These are phyloP conservation scores for Coracopsis vasa DNA, from an alignment of 2,113 vertebrate genomes.

Conservation along the genomic window DNA sequence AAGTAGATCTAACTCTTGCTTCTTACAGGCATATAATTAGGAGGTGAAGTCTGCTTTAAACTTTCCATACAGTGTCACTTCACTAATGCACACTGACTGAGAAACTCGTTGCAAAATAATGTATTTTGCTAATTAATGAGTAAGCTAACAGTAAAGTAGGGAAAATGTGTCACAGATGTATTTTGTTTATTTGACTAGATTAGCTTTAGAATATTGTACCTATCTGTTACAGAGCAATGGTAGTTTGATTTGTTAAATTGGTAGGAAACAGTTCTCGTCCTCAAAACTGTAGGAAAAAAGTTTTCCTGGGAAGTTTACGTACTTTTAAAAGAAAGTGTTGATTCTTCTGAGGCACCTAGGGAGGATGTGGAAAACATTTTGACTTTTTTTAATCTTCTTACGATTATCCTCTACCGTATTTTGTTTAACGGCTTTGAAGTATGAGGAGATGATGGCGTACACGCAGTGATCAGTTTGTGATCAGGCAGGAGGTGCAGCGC, in stretches of 20 bases:
- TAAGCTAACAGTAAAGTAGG: slow-evolving; percentile 28
- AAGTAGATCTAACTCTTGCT: slow-evolving; percentile 51
- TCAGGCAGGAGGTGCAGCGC: background rate
- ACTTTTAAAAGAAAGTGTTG: background rate
- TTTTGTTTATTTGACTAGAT: background rate
- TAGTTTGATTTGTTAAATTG: background rate
- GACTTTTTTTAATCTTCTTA: background rate
- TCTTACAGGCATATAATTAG: background rate
- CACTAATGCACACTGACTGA: slow-evolving; percentile 52
- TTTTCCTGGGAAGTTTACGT: background rate
- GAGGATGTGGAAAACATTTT: background rate
- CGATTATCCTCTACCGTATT: background rate
- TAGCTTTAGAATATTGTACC: background rate
- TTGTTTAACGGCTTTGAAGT: background rate
- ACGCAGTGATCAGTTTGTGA: background rate
- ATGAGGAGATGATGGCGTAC: background rate
- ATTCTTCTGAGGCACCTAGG: background rate
- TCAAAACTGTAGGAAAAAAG: background rate
- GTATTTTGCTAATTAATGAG: slow-evolving; percentile 40
- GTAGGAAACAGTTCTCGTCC: background rate
- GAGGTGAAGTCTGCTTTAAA: slow-evolving; percentile 50
- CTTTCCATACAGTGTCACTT: slow-evolving; percentile 25
- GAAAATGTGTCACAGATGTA: background rate
- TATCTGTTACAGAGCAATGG: background rate
- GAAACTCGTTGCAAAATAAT: slow-evolving; percentile 21